These are phyloP conservation scores for Trogon melanurus DNA, from an alignment of 2,113 vertebrate genomes.

Conservation along the genomic window DNA sequence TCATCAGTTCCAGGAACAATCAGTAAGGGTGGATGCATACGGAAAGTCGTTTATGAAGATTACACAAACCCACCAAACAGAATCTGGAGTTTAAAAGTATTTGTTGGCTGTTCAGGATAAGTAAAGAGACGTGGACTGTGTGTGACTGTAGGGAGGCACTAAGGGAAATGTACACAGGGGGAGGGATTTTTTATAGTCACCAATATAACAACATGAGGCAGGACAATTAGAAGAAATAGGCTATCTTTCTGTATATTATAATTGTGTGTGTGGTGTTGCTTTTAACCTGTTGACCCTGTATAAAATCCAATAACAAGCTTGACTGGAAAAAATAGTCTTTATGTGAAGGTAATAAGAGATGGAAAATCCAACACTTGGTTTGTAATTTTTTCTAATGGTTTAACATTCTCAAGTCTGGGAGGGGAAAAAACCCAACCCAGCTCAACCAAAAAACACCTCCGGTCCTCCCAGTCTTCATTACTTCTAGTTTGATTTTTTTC, in stretches of 20 bases:
- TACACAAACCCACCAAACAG: background rate
- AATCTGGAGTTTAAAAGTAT: background rate
- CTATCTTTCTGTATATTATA: background rate
- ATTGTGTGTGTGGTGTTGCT: background rate
- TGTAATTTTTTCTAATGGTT: background rate
- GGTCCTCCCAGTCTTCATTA: background rate
- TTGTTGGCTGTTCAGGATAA: background rate
- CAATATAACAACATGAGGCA: background rate
- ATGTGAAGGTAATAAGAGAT: background rate
- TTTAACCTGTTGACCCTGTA: background rate
- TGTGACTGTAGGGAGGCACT: background rate
- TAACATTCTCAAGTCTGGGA: background rate
- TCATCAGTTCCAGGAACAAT: background rate
- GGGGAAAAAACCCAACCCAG: background rate
- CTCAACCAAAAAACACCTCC: background rate
- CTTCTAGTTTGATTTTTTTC: background rate
- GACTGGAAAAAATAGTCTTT: slow-evolving; percentile 9
- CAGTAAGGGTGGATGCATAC: background rate
- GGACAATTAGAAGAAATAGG: background rate
- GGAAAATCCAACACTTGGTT: background rate
- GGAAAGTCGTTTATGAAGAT: background rate
- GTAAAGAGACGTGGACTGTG: background rate
- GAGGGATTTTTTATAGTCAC: background rate
- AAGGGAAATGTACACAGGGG: background rate
- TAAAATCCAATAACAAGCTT: background rate